Evolutionary conservation across 2,797 vertebrate genomes (phyloP).

Genomic region (Xenentodon cancila): DNA sequence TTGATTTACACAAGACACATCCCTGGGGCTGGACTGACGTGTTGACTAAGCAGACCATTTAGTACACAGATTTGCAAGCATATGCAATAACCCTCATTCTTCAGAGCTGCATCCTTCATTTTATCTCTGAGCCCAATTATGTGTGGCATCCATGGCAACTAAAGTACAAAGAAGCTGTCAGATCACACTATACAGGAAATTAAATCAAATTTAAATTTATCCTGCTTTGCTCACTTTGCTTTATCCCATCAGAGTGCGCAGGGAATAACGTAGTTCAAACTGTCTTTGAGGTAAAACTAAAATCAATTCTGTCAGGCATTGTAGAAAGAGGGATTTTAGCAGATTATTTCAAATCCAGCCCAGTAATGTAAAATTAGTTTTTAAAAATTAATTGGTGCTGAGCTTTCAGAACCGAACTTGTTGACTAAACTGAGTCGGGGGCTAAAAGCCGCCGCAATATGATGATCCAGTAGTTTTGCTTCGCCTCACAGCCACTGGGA

Average conservation of each 20-base stretch:
- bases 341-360: slow-evolving; percentile 31
- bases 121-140: slow-evolving; percentile 46
- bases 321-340: slow-evolving; percentile 14
- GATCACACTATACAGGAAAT: slow-evolving; percentile 24
- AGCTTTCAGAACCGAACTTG: slow-evolving; percentile 53
- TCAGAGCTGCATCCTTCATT: slow-evolving; percentile 34
- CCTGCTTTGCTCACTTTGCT: slow-evolving; percentile 1
- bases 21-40: slow-evolving; percentile 28
- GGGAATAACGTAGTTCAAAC: neutral
- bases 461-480: slow-evolving; percentile 46
- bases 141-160: slow-evolving; percentile 52
- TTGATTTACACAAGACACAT: slow-evolving; percentile 30
- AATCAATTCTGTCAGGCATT: slow-evolving; percentile 19
- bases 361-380: slow-evolving; percentile 26
- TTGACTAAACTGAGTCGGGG: slow-evolving; percentile 22
- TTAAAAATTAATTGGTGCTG: slow-evolving; percentile 34
- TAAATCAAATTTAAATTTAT: slow-evolving; percentile 21
- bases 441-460: neutral
- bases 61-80: slow-evolving; percentile 24
- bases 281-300: slow-evolving; percentile 5
- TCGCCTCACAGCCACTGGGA: slow-evolving; percentile 5
- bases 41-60: slow-evolving; percentile 40
- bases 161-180: slow-evolving; percentile 48
- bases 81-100: slow-evolving; percentile 17
- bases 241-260: neutral